A percentile compares a stretch with the other conserved stretches of the same genome.
These are phyloP conservation scores for Aphrocallistes beatrix DNA, from an alignment of 37 sponge, comb jelly and placozoan species.

Conservation along the genomic window DNA sequence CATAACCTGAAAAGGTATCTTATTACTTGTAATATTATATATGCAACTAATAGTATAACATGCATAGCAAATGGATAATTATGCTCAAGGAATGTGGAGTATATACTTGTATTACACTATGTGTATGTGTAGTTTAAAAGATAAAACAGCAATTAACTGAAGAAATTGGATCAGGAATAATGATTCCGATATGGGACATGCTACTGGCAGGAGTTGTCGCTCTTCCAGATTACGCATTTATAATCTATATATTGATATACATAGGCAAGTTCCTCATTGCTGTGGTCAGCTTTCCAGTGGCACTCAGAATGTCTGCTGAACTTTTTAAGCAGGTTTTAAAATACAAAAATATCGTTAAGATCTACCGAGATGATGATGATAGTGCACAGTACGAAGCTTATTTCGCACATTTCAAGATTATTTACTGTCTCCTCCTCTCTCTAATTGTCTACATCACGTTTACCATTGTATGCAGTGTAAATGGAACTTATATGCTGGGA, in stretches of 20 bases:
- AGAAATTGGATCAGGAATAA: too few relatives aligned
- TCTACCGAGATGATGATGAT: not conserved
- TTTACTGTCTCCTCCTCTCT: not conserved
- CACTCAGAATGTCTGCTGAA: not conserved
- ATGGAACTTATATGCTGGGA: not conserved
- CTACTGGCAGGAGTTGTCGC: not conserved
- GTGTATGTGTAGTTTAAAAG: too few relatives aligned
- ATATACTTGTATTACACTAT: too few relatives aligned
- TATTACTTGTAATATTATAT: not conserved
- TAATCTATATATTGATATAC: not conserved
- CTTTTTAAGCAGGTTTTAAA: not conserved
- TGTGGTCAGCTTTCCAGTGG: not conserved
- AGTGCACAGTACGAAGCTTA: not conserved
- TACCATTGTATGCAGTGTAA: not conserved
- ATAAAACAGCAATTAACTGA: too few relatives aligned
- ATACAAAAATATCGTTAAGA: not conserved
- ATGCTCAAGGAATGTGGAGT: too few relatives aligned
- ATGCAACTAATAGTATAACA: too few relatives aligned
- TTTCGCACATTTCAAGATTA: not conserved
- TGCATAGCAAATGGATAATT: too few relatives aligned
- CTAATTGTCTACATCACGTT: not conserved
- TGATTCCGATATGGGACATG: slow-evolving; percentile 13
- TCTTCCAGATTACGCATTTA: not conserved
- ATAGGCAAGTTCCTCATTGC: not conserved
- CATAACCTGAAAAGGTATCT: not conserved